Conservation (phyloP, 2,797 vertebrate species). For the Denticeps clupeoides region DNA sequence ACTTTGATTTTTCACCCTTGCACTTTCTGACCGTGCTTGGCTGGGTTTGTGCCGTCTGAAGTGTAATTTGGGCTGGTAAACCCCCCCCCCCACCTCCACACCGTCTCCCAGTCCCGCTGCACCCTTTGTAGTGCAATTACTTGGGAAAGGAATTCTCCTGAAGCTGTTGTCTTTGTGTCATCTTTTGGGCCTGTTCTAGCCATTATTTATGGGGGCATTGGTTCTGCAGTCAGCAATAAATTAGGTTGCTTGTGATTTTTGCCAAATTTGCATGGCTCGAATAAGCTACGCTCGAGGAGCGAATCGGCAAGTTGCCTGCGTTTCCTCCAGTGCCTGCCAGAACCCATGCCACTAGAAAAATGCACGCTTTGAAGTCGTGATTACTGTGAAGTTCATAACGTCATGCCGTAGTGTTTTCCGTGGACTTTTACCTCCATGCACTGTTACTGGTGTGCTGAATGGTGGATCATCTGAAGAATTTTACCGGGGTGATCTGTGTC, state of each 20-base stretch:
- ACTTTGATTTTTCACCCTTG: slow-evolving; percentile 8
- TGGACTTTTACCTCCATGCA: background rate
- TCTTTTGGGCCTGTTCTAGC: background rate
- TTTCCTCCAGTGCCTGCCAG: background rate
- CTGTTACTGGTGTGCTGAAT: slow-evolving; percentile 1
- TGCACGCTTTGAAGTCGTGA: background rate
- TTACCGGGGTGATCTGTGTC: no score
- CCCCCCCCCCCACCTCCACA: background rate
- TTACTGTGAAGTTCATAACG: background rate
- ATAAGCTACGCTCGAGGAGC: no score
- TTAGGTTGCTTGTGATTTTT: slow-evolving; percentile 1
- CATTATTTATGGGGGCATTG: slow-evolving; percentile 5
- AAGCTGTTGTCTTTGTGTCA: slow-evolving; percentile 12
- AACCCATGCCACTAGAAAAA: background rate
- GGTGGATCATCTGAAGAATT: background rate
- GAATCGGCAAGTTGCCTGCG: background rate
- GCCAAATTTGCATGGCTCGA: no score
- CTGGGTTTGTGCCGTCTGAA: slow-evolving; percentile 12
- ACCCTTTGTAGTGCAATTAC: slow-evolving; percentile 4
- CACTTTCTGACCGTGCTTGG: slow-evolving; percentile 5
- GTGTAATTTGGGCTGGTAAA: background rate
- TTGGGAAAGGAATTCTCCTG: slow-evolving; percentile 10
- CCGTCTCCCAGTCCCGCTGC: background rate
- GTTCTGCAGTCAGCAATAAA: slow-evolving; percentile 10
- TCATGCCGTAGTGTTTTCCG: background rate